Evolutionary conservation across 2,113 vertebrate species (phyloP).

Genomic region (Chrysochloris asiatica): DNA sequence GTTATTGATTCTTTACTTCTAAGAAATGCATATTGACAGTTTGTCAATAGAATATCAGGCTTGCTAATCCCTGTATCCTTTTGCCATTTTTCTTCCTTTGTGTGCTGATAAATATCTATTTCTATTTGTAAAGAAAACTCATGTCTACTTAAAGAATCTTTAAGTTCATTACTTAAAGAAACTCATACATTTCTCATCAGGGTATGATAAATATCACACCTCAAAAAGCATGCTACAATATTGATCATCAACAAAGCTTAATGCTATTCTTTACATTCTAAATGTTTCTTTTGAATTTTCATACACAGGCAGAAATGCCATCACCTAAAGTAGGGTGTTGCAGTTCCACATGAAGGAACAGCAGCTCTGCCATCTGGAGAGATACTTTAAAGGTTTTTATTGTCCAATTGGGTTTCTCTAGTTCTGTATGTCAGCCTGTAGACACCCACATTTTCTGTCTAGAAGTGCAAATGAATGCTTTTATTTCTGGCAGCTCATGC

Average conservation of each 20-base stretch:
- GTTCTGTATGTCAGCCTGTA: conserved; percentile 67
- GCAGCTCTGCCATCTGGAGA: conserved; percentile 74
- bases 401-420: conserved; percentile 55
- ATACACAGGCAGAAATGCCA: conserved; percentile 48
- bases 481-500: conserved; percentile 72
- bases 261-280: conserved; percentile 54
- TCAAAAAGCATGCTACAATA: conserved; percentile 26
- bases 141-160: conserved; percentile 31
- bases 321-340: conserved; percentile 65
- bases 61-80: neutral
- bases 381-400: conserved; percentile 60
- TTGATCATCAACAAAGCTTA: conserved; percentile 39
- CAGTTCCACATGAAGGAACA: conserved; percentile 58
- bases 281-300: conserved; percentile 47
- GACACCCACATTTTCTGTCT: conserved; percentile 66
- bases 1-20: neutral
- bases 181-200: conserved; percentile 49
- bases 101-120: conserved; percentile 30
- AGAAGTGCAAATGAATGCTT: conserved; percentile 69
- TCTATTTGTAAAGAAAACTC: conserved; percentile 50
- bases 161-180: too few relatives aligned
- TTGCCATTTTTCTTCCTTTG: conserved; percentile 42
- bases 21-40: neutral
- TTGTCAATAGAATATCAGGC: neutral
- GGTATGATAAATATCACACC: conserved; percentile 37